Percentiles rank a stretch among this genome's conserved stretches.
Evolutionary conservation across 2,797 vertebrate genomes (phyloP).

Genomic region (Platalea minor): DNA sequence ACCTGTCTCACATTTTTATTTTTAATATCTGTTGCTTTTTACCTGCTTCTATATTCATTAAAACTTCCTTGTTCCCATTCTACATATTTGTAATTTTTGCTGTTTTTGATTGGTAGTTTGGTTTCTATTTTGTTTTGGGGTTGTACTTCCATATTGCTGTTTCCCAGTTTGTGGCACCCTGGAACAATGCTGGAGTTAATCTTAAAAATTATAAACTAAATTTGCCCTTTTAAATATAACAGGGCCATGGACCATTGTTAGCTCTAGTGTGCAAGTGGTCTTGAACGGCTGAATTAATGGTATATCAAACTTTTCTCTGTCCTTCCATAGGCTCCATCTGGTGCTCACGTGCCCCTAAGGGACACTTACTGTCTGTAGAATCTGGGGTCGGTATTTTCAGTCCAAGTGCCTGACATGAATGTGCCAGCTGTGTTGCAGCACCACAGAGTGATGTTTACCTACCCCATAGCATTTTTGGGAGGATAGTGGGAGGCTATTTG

Average conservation of each 20-base stretch:
- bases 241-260: accelerated
- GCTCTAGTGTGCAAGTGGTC: not conserved
- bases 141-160: not conserved
- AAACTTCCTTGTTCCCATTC: not conserved
- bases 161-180: not conserved
- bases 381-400: not conserved
- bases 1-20: not conserved
- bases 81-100: not conserved
- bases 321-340: not conserved
- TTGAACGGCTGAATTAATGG: not conserved
- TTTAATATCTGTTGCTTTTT: not conserved
- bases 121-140: not conserved
- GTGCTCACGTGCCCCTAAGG: not conserved
- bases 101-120: not conserved
- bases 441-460: not conserved
- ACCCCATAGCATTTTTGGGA: not conserved
- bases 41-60: not conserved
- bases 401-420: not conserved
- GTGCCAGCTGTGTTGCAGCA: not conserved
- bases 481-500: not conserved
- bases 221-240: not conserved
- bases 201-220: not conserved
- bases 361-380: not conserved
- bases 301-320: not conserved
- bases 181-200: not conserved